A percentile compares a stretch with the other conserved stretches of the same genome.
phyloP scores from a whole-genome alignment of 2,113 vertebrate genomes.

The Brachionichthys hirsutus region DNA sequence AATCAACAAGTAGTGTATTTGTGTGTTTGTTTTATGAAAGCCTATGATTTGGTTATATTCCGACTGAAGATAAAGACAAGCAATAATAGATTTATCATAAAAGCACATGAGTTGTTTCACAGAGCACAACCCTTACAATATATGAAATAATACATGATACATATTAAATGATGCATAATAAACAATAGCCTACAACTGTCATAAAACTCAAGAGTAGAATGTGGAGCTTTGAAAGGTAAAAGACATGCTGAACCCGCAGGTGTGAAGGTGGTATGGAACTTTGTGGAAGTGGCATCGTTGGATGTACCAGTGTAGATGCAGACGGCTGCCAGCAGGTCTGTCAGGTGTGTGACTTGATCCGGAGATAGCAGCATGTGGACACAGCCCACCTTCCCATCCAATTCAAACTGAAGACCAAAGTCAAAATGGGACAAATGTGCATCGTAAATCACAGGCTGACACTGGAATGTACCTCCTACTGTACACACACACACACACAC shows the following conservation, averaged over 20 bases:
- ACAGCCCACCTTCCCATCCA: conserved; percentile 88
- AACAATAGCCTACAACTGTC: no score
- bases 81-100: no score
- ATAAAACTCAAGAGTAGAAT: not conserved
- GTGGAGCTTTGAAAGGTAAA: not conserved
- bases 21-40: not conserved
- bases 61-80: no score
- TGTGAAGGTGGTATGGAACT: not conserved
- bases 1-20: no score
- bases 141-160: no score
- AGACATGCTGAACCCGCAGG: not conserved
- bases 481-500: conserved; percentile 49
- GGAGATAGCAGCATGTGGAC: conserved; percentile 87
- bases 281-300: not conserved
- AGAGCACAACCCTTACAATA: not conserved
- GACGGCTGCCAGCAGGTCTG: conserved; percentile 80
- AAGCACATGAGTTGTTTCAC: not conserved
- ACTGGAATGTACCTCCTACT: not conserved
- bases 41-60: not conserved
- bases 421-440: not conserved
- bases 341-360: conserved; percentile 82
- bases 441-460: not conserved
- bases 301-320: conserved; percentile 82
- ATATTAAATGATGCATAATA: not conserved
- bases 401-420: conserved; percentile 79